Conservation (phyloP, 37 sponge, comb jelly and placozoan species). For the Sycon ciliatum region DNA sequence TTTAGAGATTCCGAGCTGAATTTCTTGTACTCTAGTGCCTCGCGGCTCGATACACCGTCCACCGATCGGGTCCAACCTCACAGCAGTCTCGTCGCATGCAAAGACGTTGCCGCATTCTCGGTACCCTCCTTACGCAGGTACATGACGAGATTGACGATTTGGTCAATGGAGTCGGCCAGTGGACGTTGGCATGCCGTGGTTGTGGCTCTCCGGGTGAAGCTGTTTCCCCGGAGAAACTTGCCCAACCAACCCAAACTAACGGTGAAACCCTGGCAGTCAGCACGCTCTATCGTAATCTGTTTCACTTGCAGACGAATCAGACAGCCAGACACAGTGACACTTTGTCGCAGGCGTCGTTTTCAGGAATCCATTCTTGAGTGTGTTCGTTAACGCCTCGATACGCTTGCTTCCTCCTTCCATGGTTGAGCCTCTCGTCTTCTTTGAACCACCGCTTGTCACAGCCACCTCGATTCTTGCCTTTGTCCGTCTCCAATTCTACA, state of each 20-base stretch:
- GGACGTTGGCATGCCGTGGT: neutral
- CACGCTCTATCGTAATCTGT: neutral
- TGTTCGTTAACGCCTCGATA: neutral
- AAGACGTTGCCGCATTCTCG: slow-evolving; percentile 1
- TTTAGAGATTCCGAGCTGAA: no score
- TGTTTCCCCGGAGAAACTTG: neutral
- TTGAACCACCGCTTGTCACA: no score
- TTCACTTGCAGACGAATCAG: neutral
- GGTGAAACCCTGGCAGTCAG: neutral
- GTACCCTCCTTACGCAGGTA: no score
- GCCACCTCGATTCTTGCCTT: no score
- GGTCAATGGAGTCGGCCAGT: neutral
- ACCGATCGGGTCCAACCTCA: neutral
- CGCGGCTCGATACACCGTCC: neutral
- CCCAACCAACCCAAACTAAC: neutral
- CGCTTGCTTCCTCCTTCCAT: neutral
- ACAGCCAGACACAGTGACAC: neutral
- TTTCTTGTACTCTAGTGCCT: neutral
- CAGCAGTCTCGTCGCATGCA: neutral
- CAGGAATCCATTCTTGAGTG: neutral
- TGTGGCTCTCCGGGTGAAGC: neutral
- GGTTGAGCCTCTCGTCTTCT: no score
- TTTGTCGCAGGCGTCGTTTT: neutral
- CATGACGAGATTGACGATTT: no score
- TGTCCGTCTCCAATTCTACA: no score